A percentile compares a stretch with the other conserved stretches of the same genome.
phyloP scores from a whole-genome alignment of 2,797 vertebrate genomes.

The Hybognathus amarus region DNA sequence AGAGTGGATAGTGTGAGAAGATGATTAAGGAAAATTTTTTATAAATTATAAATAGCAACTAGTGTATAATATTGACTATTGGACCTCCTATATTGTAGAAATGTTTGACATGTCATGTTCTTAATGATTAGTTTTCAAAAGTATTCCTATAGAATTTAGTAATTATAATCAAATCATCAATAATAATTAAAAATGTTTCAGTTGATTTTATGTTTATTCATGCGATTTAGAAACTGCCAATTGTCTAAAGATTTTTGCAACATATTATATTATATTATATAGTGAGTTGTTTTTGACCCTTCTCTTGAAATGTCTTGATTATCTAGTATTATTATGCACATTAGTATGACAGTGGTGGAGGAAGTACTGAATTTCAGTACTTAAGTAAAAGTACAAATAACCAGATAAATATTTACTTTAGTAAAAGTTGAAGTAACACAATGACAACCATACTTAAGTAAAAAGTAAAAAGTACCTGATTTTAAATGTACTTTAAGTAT shows the following conservation, averaged over 20 bases:
- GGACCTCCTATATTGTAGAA: background rate
- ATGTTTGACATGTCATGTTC: background rate
- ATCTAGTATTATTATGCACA: background rate
- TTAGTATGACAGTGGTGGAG: too few species aligned
- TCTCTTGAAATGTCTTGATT: background rate
- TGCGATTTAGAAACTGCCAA: background rate
- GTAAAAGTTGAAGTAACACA: too few species aligned
- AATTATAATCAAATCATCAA: background rate
- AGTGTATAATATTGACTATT: slow-evolving; percentile 1
- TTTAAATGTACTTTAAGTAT: too few species aligned
- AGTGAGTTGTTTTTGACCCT: background rate
- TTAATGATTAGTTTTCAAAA: background rate
- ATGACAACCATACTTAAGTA: too few species aligned
- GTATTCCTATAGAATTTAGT: background rate
- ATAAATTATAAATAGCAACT: too few species aligned
- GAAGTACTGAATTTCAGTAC: too few species aligned
- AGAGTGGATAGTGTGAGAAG: slow-evolving; percentile 35
- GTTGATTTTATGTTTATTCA: background rate
- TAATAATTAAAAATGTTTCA: background rate
- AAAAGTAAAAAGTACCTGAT: too few species aligned
- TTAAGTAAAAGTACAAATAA: too few species aligned
- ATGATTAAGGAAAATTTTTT: slow-evolving; percentile 32
- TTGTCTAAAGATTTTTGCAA: background rate
- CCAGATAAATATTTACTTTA: too few species aligned
- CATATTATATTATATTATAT: slow-evolving; percentile 3